Evolutionary conservation across 2,888 invertebrate species (phyloP), one percentile per base, ranked within the genome.

Genomic region (Zygothrica quintamaculata): DNA sequence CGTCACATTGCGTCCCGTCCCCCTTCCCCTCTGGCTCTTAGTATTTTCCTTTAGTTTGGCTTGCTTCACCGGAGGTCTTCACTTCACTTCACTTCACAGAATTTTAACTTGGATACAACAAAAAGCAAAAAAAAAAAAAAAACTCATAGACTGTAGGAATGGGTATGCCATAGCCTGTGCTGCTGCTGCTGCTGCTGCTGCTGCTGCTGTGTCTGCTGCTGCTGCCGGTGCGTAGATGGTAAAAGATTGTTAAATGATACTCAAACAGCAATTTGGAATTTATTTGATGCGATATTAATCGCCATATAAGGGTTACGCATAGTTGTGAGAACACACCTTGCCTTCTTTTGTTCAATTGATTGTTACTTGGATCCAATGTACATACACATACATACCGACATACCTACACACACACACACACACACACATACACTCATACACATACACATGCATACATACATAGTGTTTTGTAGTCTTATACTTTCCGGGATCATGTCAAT

Each of bases 211-310:
- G n/a, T n/a, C n/a, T n/a, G n/a, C n/a, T n/a, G n/a, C 33, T 31
- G 61, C n/a, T 40, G 40, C 59, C 46, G 74, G 51, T 70, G 70
- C 69, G 75, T 82, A 72, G 77, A 74, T 84, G 76, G 66, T 72
- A 62, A 84, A 70, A 79, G 82, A 85, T 77, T 78, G 85, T 85
- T 85, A 82, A 82, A 82, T 85, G 81, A 72, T 77, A 77, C 73
- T 79, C 79, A 74, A 75, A 77, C 79, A 84, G 71, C 87, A 78
- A 79, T 84, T 79, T 71, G 62, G 68, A 84, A 84, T 87, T 84
- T 81, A 79, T 87, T 73, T 84, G 79, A 87, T 79, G 76, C 69
- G 77, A 87, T 87, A 84, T 87, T 84, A 74, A 81, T 84, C 87
- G 70, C 55, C 12, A 50, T 57, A 65, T 65, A 73, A 77, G 85